Conservation (phyloP, 2,888 invertebrate genomes). For the Polyommatus icarus region DNA sequence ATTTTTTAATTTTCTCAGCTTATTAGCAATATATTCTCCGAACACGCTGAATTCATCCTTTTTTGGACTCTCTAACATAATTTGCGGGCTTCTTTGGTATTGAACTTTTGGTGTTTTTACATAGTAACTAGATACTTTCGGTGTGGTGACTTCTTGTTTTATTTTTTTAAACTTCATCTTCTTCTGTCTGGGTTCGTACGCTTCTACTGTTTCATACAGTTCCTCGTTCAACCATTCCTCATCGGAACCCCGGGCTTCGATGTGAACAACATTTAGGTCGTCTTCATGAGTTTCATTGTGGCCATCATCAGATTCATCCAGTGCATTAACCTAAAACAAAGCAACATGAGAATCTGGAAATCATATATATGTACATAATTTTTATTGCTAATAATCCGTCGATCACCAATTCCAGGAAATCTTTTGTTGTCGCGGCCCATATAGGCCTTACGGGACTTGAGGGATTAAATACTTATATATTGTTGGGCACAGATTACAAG, state of each 20-base stretch:
- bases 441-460: too few relatives aligned
- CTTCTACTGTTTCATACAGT: conserved; percentile 57
- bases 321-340: conserved; percentile 56
- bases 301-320: conserved; percentile 56
- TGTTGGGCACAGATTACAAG: too few relatives aligned
- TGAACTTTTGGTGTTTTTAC: conserved; percentile 34
- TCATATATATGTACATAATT: neutral
- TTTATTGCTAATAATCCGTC: too few relatives aligned
- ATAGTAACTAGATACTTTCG: conserved; percentile 40
- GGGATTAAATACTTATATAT: too few relatives aligned
- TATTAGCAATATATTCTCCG: conserved; percentile 72
- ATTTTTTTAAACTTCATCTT: conserved; percentile 59
- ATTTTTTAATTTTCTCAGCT: conserved; percentile 62
- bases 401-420: too few relatives aligned
- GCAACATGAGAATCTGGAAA: conserved; percentile 12
- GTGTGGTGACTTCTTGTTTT: conserved; percentile 62
- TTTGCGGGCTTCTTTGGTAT: conserved; percentile 39
- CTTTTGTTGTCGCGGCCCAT: too few relatives aligned
- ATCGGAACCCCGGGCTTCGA: conserved; percentile 55
- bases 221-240: conserved; percentile 75
- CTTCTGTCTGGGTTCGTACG: conserved; percentile 57
- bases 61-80: conserved; percentile 48
- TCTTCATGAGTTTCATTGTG: conserved; percentile 45
- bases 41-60: conserved; percentile 70
- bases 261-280: conserved; percentile 59